Evolutionary conservation across 2,888 invertebrate species (phyloP).

Genomic region (Hirtodrosophila histrioides): DNA sequence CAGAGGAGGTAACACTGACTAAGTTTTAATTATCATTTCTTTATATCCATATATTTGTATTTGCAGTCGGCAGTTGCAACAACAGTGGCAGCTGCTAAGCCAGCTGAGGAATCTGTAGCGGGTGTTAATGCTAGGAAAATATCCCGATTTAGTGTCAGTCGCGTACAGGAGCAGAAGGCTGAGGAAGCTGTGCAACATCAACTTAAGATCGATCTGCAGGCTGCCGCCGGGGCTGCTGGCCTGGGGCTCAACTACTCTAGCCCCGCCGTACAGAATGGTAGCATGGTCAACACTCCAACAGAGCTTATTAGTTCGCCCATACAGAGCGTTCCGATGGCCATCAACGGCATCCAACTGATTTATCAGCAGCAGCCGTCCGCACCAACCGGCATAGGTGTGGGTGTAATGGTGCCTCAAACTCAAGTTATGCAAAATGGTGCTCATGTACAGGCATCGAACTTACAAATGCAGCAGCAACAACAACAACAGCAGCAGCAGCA

Average conservation of each 20-base stretch:
- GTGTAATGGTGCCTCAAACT: slow-evolving; percentile 45
- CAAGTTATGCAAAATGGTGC: slow-evolving; percentile 48
- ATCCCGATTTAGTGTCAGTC: slow-evolving; percentile 81
- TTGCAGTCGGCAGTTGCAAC: slow-evolving; percentile 34
- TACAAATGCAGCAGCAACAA: slow-evolving; percentile 31
- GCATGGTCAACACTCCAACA: slow-evolving; percentile 76
- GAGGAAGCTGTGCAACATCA: slow-evolving; percentile 54
- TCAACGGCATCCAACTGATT: slow-evolving; percentile 71
- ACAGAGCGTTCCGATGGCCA: slow-evolving; percentile 61
- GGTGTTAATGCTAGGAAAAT: slow-evolving; percentile 67
- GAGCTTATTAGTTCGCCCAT: slow-evolving; percentile 67
- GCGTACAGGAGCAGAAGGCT: slow-evolving; percentile 74
- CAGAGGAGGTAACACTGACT: slow-evolving; percentile 66
- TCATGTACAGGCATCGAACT: slow-evolving; percentile 30
- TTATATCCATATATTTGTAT: background rate
- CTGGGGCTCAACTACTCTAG: slow-evolving; percentile 39
- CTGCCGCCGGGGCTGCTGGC: slow-evolving; percentile 42
- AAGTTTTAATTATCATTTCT: background rate
- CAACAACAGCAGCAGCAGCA: no score
- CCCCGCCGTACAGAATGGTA: slow-evolving; percentile 56
- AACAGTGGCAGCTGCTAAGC: slow-evolving; percentile 36
- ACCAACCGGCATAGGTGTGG: slow-evolving; percentile 27
- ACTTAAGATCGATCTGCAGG: slow-evolving; percentile 69
- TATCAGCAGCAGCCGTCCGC: slow-evolving; percentile 59
- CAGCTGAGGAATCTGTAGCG: slow-evolving; percentile 54